Evolutionary conservation across 92 coral and sea anemone species (phyloP), one percentile per base, ranked within the genome.

Genomic region (Parazoanthus swiftii): DNA sequence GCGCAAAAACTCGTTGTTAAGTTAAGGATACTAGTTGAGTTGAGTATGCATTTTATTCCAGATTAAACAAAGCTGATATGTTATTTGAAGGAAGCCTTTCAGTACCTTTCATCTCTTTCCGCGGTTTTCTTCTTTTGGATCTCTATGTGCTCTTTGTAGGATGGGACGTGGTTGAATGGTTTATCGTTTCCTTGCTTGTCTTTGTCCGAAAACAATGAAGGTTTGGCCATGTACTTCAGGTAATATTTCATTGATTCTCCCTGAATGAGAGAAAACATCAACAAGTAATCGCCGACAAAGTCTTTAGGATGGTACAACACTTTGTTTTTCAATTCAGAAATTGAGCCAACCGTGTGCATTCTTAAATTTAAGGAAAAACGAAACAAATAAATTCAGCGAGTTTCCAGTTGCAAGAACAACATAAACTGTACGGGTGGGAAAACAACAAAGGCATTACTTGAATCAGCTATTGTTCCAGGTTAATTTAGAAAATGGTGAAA

Each of bases 81-180:
- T 29, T 29, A 29, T 29, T 29, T 0, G 33, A 29, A 29, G 33
- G 4, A 20, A 15, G 4, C 66, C 66, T 56, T 56, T 43, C 59
- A 88, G 3, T 29, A 95, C 99, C 98, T 96, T 88, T 93, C 97
- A 88, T 96, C 98, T 84, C 96, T 94, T 76, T 95, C 95, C 18
- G 94, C 79, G 11, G 98, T 78, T 77, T 89, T 90, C 89, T 80
- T 93, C 85, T 93, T 96, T 85, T 93, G 97, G 48, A 87, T 90
- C 68, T 92, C 98, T 85, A 96, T 91, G 73, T 90, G 81, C 59
- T 94, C 94, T 81, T 88, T 94, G 83, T 89, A 90, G 50, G 86
- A 85, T 39, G 89, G 75, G 39, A 44, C 56, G 35, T 86, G 81
- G 25, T 33, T 81, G 35, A 63, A 21, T 43, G 81, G 44, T 46